Evolutionary conservation across 2,888 invertebrate species (phyloP).

Genomic region (Meganola albula): DNA sequence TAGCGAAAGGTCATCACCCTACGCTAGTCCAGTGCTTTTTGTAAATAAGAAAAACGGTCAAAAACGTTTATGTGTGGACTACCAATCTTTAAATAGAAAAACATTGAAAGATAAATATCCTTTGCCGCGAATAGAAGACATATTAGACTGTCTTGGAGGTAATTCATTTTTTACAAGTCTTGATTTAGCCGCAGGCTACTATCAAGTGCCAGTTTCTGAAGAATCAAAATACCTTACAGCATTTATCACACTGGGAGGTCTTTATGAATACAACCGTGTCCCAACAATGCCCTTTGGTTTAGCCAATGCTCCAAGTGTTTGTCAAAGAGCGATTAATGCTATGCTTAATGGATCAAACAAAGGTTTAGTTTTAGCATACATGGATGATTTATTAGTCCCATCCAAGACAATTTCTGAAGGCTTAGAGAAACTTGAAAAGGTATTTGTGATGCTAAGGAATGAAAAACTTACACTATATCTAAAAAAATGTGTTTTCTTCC

Average conservation of each 20-base stretch:
- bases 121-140: slow-evolving; percentile 14
- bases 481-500: slow-evolving; percentile 13
- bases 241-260: slow-evolving; percentile 11
- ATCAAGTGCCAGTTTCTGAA: background rate
- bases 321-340: slow-evolving; percentile 4
- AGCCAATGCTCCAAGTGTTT: slow-evolving; percentile 17
- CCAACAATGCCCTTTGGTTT: slow-evolving; percentile 15
- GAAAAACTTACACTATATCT: background rate
- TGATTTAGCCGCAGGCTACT: background rate
- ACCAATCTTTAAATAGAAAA: slow-evolving; percentile 15
- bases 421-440: background rate
- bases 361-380: slow-evolving; percentile 1
- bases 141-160: slow-evolving; percentile 2
- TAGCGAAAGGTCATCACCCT: background rate
- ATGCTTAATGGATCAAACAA: background rate
- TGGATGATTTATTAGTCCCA: background rate
- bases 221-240: background rate
- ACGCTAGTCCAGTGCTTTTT: slow-evolving; percentile 11
- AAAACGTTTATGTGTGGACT: slow-evolving; percentile 24
- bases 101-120: slow-evolving; percentile 15
- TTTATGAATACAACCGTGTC: slow-evolving; percentile 17
- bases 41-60: slow-evolving; percentile 13
- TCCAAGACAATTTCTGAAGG: background rate
- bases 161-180: background rate
- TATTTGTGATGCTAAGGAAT: background rate